Percentiles rank a stretch among this genome's conserved stretches.
Evolutionary conservation across 2,113 vertebrate genomes (phyloP).

Genomic region (Capreolus pygargus): DNA sequence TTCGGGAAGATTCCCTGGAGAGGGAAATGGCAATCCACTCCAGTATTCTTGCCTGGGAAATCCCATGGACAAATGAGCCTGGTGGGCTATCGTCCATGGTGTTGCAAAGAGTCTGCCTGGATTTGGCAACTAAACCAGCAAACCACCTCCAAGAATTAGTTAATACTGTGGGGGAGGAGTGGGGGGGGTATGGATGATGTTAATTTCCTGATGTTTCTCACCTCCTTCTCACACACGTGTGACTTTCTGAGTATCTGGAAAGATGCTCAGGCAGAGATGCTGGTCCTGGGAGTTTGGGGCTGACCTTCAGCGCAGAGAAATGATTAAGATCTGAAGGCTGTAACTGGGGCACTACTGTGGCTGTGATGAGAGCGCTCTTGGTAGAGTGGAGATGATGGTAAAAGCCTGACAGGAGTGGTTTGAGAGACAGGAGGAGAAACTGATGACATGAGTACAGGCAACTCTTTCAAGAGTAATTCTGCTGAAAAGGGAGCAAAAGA

Average conservation of each 20-base stretch:
- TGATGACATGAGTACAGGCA: background rate
- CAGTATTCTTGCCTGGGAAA: background rate
- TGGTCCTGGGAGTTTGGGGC: background rate
- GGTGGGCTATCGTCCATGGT: background rate
- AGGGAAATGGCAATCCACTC: background rate
- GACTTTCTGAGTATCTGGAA: background rate
- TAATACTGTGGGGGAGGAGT: background rate
- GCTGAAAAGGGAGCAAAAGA: background rate
- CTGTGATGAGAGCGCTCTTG: background rate
- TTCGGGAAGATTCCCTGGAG: background rate
- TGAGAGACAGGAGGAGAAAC: background rate
- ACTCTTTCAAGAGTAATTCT: background rate
- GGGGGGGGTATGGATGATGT: background rate
- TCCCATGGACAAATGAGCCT: background rate
- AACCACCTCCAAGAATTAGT: background rate
- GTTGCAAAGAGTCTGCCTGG: background rate
- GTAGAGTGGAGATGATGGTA: too few species aligned
- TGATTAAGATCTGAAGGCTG: background rate
- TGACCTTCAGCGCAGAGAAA: background rate
- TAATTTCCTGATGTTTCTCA: background rate
- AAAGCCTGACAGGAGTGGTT: background rate
- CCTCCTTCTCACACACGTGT: background rate
- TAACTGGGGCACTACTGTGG: rapidly evolving
- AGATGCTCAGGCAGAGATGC: background rate
- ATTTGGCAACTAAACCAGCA: background rate